Evolutionary conservation across 1,140 invertebrate genomes (phyloP), one percentile per base, ranked within the genome.

Genomic region (Lasaia peninsularis): DNA sequence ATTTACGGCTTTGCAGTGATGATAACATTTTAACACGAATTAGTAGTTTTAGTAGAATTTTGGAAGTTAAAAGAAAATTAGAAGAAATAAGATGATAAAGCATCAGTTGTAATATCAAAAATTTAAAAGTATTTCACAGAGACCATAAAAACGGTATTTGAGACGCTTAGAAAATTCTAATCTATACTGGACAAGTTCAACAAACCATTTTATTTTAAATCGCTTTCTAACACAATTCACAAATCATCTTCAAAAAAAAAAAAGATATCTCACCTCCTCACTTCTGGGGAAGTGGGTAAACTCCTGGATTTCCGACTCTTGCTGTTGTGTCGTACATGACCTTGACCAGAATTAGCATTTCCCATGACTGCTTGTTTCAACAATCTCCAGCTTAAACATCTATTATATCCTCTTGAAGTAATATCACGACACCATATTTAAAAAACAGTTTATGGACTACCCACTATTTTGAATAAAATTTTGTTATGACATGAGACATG

Each of bases 221-320:
- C n/a, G n/a, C n/a, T n/a, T n/a, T n/a, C n/a, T n/a, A n/a, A n/a
- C n/a, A n/a, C n/a, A n/a, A n/a, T n/a, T n/a, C n/a, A n/a, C n/a
- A n/a, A n/a, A 28, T 6, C 24, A 28, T 28, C 10, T 11, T 12
- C 34, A 31, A 12, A 10, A 12, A 4, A 34, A 40, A 54, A 65
- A 18, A 0, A 8, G 4, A 3, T 10, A 20, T 10, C 63, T 21
- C 78, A 90, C 88, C 88, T 89, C 67, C 88, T 77, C 18, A 90
- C 88, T 85, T 90, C 88, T 50, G 88, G 88, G 9, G 86, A 89
- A 12, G 88, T 90, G 37, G 88, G 88, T 59, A 90, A 65, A 63
- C 88, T 90, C 54, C 88, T 74, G 14, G 80, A 88, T 64, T 88
- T 89, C 60, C 88, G 78, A 63, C 69, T 82, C 59, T 87, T 88